A percentile compares a stretch with the other conserved stretches of the same genome.
These are phyloP conservation scores for Ophonus ardosiacus DNA, from an alignment of 2,888 invertebrate genomes.

Conservation along the genomic window DNA sequence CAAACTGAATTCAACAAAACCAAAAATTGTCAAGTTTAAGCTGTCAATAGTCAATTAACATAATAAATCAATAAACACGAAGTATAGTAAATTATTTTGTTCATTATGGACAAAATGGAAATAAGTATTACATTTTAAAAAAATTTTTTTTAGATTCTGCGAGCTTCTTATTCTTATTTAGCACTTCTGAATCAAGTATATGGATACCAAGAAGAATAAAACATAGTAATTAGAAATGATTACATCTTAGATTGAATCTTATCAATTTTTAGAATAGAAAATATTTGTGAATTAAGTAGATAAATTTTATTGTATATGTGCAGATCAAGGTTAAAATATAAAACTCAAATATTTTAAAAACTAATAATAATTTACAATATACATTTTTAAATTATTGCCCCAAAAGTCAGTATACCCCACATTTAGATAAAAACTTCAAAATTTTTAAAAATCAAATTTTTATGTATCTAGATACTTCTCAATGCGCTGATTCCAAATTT, in stretches of 20 bases:
- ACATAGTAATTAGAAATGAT: constrained; percentile 17
- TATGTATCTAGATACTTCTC: too few relatives aligned
- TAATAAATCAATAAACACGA: too few relatives aligned
- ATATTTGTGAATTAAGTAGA: neutral
- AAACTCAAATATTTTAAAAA: neutral
- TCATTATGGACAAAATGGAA: too few relatives aligned
- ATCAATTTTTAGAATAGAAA: constrained; percentile 2
- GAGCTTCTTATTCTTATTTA: constrained; percentile 67
- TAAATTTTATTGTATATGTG: neutral
- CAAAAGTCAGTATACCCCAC: too few relatives aligned
- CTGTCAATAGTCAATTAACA: too few relatives aligned
- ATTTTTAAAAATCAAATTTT: too few relatives aligned
- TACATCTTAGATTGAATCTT: constrained; percentile 2
- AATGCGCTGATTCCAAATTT: too few relatives aligned
- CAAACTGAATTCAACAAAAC: too few relatives aligned
- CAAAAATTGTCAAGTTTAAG: too few relatives aligned
- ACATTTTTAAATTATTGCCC: neutral
- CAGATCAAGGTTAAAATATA: neutral
- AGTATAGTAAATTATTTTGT: too few relatives aligned
- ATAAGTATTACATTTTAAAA: too few relatives aligned
- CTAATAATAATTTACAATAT: neutral
- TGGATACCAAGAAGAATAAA: constrained; percentile 25
- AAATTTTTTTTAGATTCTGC: constrained; percentile 64
- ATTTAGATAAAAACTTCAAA: too few relatives aligned
- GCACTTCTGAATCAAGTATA: constrained; percentile 65